Conservation (phyloP, 2,888 invertebrate species). For the Pecten maximus region DNA sequence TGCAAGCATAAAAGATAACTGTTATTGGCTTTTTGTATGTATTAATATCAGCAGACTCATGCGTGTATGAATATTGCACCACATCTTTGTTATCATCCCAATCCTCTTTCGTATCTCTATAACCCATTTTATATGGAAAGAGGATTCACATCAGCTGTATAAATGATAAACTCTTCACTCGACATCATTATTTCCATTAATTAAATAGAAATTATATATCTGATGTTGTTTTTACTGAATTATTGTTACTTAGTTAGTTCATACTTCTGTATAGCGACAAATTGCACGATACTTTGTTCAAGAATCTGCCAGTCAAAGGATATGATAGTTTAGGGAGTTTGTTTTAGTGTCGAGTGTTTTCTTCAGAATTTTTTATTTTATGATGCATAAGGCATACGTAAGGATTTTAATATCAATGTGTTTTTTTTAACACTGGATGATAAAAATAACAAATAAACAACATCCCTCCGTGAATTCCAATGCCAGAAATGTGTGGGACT, state of each 20-base stretch:
- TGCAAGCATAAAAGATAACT: not conserved
- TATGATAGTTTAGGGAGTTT: too few relatives aligned
- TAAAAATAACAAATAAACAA: not conserved
- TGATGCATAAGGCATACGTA: not conserved
- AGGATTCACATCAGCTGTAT: too few relatives aligned
- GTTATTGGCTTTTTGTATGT: not conserved
- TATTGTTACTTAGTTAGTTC: too few relatives aligned
- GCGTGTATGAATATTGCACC: not conserved
- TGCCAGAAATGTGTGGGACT: not conserved
- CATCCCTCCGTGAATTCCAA: constrained; percentile 17
- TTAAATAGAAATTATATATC: too few relatives aligned
- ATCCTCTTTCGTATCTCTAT: not conserved
- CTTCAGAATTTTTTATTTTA: not conserved
- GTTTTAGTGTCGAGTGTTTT: not conserved
- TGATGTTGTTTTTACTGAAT: too few relatives aligned
- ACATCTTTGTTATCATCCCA: not conserved
- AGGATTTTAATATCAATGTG: not conserved
- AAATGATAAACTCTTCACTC: not conserved
- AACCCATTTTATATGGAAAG: not conserved
- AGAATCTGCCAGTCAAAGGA: too few relatives aligned
- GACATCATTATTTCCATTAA: not conserved
- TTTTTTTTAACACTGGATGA: not conserved
- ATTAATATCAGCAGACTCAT: not conserved
- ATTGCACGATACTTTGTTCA: not conserved
- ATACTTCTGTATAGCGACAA: not conserved